Evolutionary conservation across 2,797 vertebrate genomes (phyloP).

Genomic region (Capromys pilorides): DNA sequence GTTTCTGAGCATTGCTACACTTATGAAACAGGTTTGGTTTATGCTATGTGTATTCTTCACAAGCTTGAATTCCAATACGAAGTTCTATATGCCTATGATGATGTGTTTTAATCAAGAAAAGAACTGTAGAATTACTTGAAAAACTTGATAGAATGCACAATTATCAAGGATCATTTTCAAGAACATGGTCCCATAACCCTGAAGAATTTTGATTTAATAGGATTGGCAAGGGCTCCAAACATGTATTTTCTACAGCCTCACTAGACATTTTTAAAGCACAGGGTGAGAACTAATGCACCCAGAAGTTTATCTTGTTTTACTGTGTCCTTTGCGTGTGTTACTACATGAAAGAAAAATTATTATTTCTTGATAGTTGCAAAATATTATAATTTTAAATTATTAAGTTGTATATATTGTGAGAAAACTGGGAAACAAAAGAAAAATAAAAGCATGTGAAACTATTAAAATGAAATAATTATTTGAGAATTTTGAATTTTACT

Average conservation of each 20-base stretch:
- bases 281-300: not conserved
- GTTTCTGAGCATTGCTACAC: not conserved
- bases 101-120: not conserved
- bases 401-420: not conserved
- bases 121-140: not conserved
- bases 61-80: not conserved
- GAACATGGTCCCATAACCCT: not conserved
- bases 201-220: not conserved
- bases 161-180: not conserved
- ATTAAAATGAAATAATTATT: not conserved
- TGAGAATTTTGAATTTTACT: not conserved
- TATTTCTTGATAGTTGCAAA: not conserved
- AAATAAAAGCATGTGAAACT: not conserved
- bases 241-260: not conserved
- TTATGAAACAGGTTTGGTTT: not conserved
- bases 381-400: not conserved
- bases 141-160: not conserved
- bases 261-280: not conserved
- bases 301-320: not conserved
- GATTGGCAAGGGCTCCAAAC: no score
- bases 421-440: not conserved
- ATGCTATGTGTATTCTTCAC: not conserved
- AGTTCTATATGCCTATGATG: not conserved
- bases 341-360: not conserved
- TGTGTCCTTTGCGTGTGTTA: not conserved